Percentiles rank a stretch among this genome's conserved stretches.
phyloP scores from a whole-genome alignment of 2,888 invertebrate species.

The Pandemis cinnamomeana region DNA sequence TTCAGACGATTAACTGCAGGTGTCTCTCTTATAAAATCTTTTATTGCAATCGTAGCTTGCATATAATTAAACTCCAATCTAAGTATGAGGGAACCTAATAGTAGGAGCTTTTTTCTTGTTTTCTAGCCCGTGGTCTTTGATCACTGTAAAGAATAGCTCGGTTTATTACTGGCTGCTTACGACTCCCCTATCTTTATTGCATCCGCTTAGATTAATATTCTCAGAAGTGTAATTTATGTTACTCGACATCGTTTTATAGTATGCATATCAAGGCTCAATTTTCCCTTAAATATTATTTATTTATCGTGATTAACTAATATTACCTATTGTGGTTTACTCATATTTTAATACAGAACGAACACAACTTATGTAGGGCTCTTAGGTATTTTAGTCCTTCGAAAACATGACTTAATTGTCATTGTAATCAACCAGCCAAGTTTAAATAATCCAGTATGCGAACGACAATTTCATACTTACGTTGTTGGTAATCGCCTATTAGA shows the following conservation, averaged over 20 bases:
- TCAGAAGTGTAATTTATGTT: conserved; percentile 5
- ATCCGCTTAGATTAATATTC: conserved; percentile 11
- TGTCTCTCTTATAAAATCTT: conserved; percentile 2
- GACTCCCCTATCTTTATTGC: conserved; percentile 19
- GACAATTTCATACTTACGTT: neutral
- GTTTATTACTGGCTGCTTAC: conserved; percentile 9
- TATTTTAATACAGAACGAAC: neutral
- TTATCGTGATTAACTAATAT: neutral
- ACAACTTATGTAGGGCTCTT: neutral
- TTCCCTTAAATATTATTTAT: too few relatives aligned
- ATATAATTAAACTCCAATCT: conserved; percentile 10
- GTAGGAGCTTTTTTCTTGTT: conserved; percentile 2
- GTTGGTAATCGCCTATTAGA: neutral
- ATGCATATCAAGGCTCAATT: too few relatives aligned
- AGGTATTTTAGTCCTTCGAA: neutral
- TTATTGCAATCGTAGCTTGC: neutral
- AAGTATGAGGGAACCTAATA: conserved; percentile 7
- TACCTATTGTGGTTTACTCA: neutral
- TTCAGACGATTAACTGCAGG: conserved; percentile 10
- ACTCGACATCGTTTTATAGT: neutral
- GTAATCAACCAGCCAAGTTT: neutral
- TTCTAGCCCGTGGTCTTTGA: conserved; percentile 11
- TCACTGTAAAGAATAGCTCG: conserved; percentile 3
- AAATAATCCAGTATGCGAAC: neutral
- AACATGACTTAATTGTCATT: neutral